Conservation (phyloP, 53 echinoderm and acorn worm genomes). For the Zoroaster sp. region DNA sequence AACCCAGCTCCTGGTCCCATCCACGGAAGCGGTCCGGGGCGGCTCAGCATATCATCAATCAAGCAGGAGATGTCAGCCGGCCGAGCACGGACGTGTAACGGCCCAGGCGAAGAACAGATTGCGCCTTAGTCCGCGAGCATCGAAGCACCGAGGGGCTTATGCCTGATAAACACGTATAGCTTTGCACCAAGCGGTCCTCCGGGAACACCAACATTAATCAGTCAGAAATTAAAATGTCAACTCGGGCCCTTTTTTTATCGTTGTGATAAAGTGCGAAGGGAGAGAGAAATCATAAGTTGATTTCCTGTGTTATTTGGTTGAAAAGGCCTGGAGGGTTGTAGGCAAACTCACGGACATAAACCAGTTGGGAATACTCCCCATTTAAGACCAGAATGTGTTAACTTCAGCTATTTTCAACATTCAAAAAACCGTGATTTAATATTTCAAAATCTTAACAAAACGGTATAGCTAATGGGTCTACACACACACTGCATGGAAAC, state of each 20-base stretch:
- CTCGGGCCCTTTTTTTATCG: constrained; percentile 9
- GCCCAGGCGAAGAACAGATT: constrained; percentile 30
- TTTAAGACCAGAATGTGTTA: background rate
- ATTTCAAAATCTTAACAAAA: too few relatives aligned
- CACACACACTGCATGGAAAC: too few relatives aligned
- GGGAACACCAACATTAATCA: constrained; percentile 49
- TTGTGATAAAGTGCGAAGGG: constrained; percentile 41
- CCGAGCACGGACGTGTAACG: constrained; percentile 16
- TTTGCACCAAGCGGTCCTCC: constrained; percentile 34
- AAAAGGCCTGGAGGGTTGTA: constrained; percentile 13
- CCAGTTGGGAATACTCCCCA: background rate
- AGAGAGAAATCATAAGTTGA: constrained; percentile 39
- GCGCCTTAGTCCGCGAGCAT: background rate
- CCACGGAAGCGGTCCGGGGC: background rate
- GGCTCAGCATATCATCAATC: constrained; percentile 23
- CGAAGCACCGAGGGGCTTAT: background rate
- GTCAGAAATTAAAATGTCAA: constrained; percentile 56
- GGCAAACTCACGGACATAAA: background rate
- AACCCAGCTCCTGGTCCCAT: background rate
- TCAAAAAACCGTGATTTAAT: background rate
- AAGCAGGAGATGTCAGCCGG: constrained; percentile 16
- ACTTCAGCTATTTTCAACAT: background rate
- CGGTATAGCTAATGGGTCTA: too few relatives aligned
- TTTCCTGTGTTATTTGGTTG: constrained; percentile 26
- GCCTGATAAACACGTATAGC: constrained; percentile 45